A percentile compares a stretch with the other conserved stretches of the same genome.
Evolutionary conservation across 1,140 invertebrate genomes (phyloP).

Genomic region (Brachionus koreanus): DNA sequence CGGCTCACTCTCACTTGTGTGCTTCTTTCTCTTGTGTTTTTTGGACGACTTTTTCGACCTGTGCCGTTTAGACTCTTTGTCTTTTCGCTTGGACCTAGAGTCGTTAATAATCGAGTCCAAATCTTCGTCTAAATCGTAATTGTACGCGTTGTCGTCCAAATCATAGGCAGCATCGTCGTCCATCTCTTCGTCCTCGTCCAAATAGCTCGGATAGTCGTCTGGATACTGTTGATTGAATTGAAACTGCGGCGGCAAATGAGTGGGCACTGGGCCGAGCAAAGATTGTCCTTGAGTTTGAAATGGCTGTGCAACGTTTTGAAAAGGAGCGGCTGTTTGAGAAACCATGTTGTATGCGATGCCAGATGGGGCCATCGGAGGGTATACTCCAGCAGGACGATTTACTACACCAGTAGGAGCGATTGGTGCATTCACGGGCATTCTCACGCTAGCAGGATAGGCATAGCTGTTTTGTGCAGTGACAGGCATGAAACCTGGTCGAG

Average conservation of each 20-base stretch:
- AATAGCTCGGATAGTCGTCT: constrained; percentile 4
- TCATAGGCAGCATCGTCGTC: constrained; percentile 17
- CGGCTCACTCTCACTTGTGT: neutral
- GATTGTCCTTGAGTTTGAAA: neutral
- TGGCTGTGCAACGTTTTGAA: neutral
- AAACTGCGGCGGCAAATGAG: neutral
- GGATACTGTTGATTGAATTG: neutral
- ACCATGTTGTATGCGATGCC: neutral
- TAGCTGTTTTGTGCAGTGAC: neutral
- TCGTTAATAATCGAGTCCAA: constrained; percentile 34
- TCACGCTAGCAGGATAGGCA: neutral
- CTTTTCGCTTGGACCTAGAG: neutral
- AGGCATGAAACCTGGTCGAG: neutral
- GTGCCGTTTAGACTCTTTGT: neutral
- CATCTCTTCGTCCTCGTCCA: neutral
- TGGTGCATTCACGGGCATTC: neutral
- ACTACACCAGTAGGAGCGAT: neutral
- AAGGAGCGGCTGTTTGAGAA: neutral
- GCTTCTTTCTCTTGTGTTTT: constrained; percentile 26
- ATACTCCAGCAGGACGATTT: neutral
- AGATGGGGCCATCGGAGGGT: neutral
- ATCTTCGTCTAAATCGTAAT: constrained; percentile 23
- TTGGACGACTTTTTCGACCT: neutral
- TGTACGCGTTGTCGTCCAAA: constrained; percentile 18
- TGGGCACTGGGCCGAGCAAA: neutral